A percentile compares a stretch with the other conserved stretches of the same genome.
phyloP scores from a whole-genome alignment of 2,888 invertebrate genomes.

The Raillietiella orientalis region DNA sequence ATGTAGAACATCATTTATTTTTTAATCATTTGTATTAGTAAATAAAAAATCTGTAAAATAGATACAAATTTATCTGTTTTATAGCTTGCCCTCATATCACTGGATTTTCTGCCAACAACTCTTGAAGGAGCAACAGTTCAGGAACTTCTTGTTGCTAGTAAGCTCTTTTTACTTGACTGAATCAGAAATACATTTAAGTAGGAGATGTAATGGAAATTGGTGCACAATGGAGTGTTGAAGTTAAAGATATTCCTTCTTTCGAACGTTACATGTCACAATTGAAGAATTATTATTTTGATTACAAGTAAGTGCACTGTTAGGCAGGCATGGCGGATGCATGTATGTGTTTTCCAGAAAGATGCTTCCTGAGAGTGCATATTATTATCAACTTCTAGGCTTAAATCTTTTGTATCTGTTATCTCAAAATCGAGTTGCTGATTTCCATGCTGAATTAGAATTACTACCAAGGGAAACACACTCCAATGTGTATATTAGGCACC shows the following conservation, averaged over 20 bases:
- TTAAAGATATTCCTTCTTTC: conserved; percentile 72
- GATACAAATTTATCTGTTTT: conserved; percentile 8
- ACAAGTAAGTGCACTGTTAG: conserved; percentile 22
- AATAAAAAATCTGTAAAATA: too few relatives aligned
- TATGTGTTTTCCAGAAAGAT: conserved; percentile 23
- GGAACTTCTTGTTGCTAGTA: conserved; percentile 39
- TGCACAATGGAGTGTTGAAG: conserved; percentile 51
- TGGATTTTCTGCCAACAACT: conserved; percentile 52
- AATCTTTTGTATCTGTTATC: conserved; percentile 74
- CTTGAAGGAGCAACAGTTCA: conserved; percentile 28
- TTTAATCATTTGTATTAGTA: too few relatives aligned
- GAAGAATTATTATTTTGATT: conserved; percentile 89
- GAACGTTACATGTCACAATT: conserved; percentile 91
- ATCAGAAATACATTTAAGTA: conserved; percentile 11
- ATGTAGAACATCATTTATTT: conserved; percentile 2
- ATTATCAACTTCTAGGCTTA: conserved; percentile 73
- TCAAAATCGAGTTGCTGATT: conserved; percentile 87
- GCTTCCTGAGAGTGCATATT: conserved; percentile 64
- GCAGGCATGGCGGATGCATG: neutral
- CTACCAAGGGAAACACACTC: conserved; percentile 66
- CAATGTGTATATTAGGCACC: conserved; percentile 77
- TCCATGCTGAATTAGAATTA: conserved; percentile 86
- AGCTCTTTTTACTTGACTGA: conserved; percentile 6
- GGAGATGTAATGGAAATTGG: conserved; percentile 72
- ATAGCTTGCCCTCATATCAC: conserved; percentile 45